These are phyloP conservation scores for Folsomia candida DNA, from an alignment of 2,888 invertebrate genomes.

Conservation along the genomic window DNA sequence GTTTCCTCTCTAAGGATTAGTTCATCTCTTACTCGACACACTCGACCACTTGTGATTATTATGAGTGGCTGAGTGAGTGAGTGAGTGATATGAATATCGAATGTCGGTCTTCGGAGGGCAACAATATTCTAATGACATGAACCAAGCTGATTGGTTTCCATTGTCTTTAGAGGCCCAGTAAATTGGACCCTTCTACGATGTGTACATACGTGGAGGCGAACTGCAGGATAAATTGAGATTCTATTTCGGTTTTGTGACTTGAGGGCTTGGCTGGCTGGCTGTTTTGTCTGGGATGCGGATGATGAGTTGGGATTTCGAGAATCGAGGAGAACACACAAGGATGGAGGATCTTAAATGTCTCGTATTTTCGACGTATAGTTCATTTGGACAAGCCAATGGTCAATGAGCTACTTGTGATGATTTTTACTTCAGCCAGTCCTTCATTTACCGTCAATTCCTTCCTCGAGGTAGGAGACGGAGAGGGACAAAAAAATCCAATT, in stretches of 20 bases:
- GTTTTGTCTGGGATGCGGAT: neutral
- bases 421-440: neutral
- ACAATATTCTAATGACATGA: neutral
- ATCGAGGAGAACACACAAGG: neutral
- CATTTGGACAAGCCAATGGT: too few relatives aligned
- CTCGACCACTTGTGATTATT: neutral
- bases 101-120: neutral
- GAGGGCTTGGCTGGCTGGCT: neutral
- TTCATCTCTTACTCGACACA: neutral
- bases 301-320: neutral
- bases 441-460: neutral
- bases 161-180: constrained; percentile 11
- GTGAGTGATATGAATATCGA: constrained; percentile 5
- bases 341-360: neutral
- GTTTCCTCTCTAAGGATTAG: neutral
- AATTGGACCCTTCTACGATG: constrained; percentile 2
- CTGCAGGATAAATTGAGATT: neutral
- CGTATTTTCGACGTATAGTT: neutral
- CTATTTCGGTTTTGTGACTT: neutral
- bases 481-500: constrained; percentile 8
- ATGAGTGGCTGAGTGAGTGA: too few relatives aligned
- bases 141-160: constrained; percentile 8
- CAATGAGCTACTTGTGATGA: too few relatives aligned
- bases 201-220: neutral
- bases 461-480: neutral